Base-by-base conservation (phyloP, 2,113 vertebrate species). In the Coptodon rendalli region DNA sequence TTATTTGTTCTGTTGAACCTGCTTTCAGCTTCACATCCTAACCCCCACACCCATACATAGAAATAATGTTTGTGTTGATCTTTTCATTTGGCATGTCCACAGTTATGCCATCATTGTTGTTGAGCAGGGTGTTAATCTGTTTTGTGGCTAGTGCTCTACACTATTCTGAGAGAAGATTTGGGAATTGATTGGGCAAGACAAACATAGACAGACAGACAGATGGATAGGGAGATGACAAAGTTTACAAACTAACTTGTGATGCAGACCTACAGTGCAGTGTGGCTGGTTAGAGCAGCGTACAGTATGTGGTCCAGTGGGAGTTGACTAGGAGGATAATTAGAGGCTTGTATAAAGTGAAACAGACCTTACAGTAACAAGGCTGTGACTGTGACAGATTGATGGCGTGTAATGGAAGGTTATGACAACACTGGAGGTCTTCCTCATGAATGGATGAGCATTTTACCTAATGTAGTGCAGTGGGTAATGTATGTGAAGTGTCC, bases 251-350 rank as follows among this genome's bases (percentile, higher is more conserved):
- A 86, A 34, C 17, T 63, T 84, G 66, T 85, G 76, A 86, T 45
- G 82, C 71, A 50, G 87, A 92, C 89, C 91, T 89, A 94, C 92
- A 90, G 85, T 79, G 89, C 87, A 87, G 89, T 45, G 86, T 40
- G 91, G 83, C 90, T 68, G 80, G 89, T 89, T 81, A 84, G 90
- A 16, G 34, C 56, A 90, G 91, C 87, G 38, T 93, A 91, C 92
- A 90, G 92, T 43, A 94, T 93, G 93, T 94, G 95, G 94, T 94
- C 93, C 93, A 89, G 93, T 91, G 92, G 96, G 94, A 94, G 94
- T 94, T 24, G 86, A 93, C 89, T 89, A 91, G 86, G 86, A 90
- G 86, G 7, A 73, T 96, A 96, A 96, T 96, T 95, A 96, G 91
- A 96, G 95, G 91, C 90, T 85, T 87, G 86, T 93, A 90, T 93